Evolutionary conservation across 2,888 invertebrate species (phyloP), one percentile per base, ranked within the genome.

Genomic region (Agapostemon virescens): DNA sequence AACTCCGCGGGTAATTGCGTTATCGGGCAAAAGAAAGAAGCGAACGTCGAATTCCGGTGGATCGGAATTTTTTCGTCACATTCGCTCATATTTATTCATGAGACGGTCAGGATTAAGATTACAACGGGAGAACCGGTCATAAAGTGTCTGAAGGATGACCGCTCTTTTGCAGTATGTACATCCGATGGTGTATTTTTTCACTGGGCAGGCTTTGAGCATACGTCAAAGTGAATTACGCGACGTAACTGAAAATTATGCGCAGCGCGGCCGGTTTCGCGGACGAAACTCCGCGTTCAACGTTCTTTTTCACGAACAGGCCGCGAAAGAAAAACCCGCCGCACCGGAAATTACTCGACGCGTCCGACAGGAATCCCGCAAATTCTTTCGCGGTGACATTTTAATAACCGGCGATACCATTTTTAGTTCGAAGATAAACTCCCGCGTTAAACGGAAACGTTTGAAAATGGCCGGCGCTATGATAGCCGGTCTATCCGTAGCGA

Each of bases 161-260:
- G 45, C 17, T n/a, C 15, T 30, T 45, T 45, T 13, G 70, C 36
- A 13, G 69, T 49, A 36, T 26, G 5, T n/a, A n/a, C 38, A n/a
- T 17, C 70, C 45, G 67, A 45, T 49, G 66, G 36, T 38, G 30
- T 38, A 63, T 73, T 63, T 61, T 73, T 67, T 69, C 40, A 23
- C 13, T 9, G 42, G 4, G 42, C 20, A 2, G 26, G 67, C 49
- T 73, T 68, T 68, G 67, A 74, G 49, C 66, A 40, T 68, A 40
- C 49, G 74, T 61, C 76, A 67, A 45, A 72, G 58, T 68, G 63
- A 77, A 33, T 68, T 77, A 77, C 38, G 68, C 67, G 74, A 63
- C 30, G 23, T 61, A 66, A 33, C 52, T 26, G 74, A 45, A 69
- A 78, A 74, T 74, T 78, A 74, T 74, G 63, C 78, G 40, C 36